Conservation (phyloP, 37 sponge, comb jelly and placozoan genomes). For the Agelas oroides region DNA sequence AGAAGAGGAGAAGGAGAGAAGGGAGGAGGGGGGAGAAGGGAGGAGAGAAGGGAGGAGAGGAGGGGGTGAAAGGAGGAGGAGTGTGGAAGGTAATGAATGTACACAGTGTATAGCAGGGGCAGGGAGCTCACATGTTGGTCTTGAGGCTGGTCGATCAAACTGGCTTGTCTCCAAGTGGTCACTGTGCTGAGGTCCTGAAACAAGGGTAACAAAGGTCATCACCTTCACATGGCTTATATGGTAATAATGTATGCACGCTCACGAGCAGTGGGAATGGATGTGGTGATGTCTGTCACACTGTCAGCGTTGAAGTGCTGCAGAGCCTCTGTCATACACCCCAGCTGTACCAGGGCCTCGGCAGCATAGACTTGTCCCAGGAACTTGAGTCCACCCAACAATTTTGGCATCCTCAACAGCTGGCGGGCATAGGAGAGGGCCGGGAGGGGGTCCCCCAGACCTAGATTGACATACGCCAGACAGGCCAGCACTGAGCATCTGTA, state of each 20-base stretch:
- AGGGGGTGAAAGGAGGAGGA: neutral
- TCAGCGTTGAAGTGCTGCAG: slow-evolving; percentile 69
- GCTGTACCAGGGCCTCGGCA: slow-evolving; percentile 76
- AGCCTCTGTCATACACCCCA: slow-evolving; percentile 76
- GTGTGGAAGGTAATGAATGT: neutral
- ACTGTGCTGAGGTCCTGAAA: no score
- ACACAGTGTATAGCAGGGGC: neutral
- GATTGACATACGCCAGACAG: slow-evolving; percentile 85
- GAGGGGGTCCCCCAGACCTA: slow-evolving; percentile 94
- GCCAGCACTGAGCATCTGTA: slow-evolving; percentile 62
- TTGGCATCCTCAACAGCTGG: slow-evolving; percentile 57
- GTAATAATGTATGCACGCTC: neutral
- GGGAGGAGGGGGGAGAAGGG: no score
- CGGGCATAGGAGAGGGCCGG: slow-evolving; percentile 76
- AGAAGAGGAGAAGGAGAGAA: no score
- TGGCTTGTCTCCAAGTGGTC: neutral
- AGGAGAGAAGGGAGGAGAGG: no score
- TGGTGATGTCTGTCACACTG: slow-evolving; percentile 34
- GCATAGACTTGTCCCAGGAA: slow-evolving; percentile 68
- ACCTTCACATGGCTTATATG: no score
- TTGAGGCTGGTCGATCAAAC: neutral
- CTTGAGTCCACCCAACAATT: slow-evolving; percentile 56
- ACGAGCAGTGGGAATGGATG: neutral
- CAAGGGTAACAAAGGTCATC: no score
- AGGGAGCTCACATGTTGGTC: slow-evolving; percentile 8